These are phyloP conservation scores for Pelodiscus sinensis DNA, from an alignment of 2,113 vertebrate species.

Conservation along the genomic window DNA sequence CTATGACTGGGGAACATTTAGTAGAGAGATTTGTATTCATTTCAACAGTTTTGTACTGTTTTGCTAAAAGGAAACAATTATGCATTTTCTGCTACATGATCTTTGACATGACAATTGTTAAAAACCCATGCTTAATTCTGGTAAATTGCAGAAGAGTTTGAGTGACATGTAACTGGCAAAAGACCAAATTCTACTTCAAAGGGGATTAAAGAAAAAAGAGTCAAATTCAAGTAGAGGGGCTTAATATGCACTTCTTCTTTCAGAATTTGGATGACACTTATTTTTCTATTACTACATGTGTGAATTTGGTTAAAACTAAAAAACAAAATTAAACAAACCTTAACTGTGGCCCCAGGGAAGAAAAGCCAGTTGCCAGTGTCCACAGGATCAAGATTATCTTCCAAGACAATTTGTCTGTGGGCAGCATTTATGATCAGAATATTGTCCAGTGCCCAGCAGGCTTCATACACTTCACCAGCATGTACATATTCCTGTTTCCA, in stretches of 20 bases:
- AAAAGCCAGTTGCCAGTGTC: conserved; percentile 99
- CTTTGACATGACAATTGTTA: conserved; percentile 30
- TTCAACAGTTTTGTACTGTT: conserved; percentile 22
- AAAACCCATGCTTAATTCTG: conserved; percentile 5
- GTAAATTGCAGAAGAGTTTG: not conserved
- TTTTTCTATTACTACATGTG: not conserved
- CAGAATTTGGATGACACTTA: not conserved
- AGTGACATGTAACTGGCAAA: not conserved
- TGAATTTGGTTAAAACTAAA: not conserved
- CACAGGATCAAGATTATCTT: conserved; percentile 93
- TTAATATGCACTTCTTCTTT: not conserved
- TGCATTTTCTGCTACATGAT: conserved; percentile 29
- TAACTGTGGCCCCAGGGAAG: conserved; percentile 96
- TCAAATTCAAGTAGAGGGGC: not conserved
- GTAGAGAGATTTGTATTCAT: not conserved
- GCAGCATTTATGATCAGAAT: conserved; percentile 92
- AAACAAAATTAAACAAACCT: conserved; percentile 82
- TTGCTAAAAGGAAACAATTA: conserved; percentile 31
- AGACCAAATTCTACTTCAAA: conserved; percentile 1
- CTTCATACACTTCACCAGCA: conserved; percentile 91
- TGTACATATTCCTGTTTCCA: conserved; percentile 91
- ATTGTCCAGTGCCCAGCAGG: conserved; percentile 97
- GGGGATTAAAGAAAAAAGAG: not conserved
- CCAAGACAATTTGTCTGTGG: conserved; percentile 88
- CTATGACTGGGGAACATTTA: not conserved